Conservation (phyloP, 2,888 invertebrate species). For the Mactromeris polynyma region DNA sequence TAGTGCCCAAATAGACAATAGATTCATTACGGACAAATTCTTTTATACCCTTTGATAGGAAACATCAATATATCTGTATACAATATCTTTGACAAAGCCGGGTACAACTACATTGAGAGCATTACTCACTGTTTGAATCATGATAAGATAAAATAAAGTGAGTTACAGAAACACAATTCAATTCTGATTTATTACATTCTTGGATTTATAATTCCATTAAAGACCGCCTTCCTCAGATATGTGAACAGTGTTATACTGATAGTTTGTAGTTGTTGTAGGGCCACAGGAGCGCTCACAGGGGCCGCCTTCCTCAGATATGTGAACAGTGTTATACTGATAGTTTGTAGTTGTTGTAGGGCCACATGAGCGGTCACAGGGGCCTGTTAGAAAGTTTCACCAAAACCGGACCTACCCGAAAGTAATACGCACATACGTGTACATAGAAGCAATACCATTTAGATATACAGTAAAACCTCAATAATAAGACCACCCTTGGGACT, state of each 20-base stretch:
- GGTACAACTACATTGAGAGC: neutral
- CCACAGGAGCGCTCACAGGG: no score
- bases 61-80: neutral
- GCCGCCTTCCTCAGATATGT: neutral
- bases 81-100: neutral
- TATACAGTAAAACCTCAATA: no score
- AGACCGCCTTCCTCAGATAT: slow-evolving; percentile 4
- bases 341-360: neutral
- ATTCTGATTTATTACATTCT: slow-evolving; percentile 1
- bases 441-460: no score
- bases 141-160: neutral
- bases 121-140: neutral
- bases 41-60: neutral
- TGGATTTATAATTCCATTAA: slow-evolving; percentile 16
- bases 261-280: neutral
- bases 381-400: neutral
- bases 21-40: neutral
- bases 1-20: neutral
- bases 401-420: neutral
- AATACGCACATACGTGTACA: no score
- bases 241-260: neutral
- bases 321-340: neutral
- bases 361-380: neutral
- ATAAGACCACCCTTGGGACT: no score
- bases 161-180: neutral